phyloP scores from a whole-genome alignment of 2,113 vertebrate genomes.

The Engystomops pustulosus region DNA sequence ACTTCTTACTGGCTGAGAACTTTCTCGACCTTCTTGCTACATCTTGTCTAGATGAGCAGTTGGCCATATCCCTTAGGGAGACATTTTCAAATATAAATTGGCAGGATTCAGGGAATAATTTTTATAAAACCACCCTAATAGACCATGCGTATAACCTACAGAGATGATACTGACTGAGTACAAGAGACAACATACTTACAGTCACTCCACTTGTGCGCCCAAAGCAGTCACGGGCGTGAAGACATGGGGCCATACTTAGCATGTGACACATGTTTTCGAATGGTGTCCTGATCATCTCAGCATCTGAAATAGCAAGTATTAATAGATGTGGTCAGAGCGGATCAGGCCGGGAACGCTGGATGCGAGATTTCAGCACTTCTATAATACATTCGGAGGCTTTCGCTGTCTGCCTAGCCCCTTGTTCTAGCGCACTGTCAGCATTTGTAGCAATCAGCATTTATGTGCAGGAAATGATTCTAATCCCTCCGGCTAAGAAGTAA shows the following conservation, averaged over 20 bases:
- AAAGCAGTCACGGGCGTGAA: neutral
- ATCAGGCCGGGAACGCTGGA: no score
- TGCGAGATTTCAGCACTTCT: neutral
- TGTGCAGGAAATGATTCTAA: slow-evolving; percentile 41
- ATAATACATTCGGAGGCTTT: neutral
- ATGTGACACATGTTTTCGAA: neutral
- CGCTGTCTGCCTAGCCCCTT: neutral
- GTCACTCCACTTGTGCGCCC: neutral
- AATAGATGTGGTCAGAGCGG: neutral
- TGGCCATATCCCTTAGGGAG: no score
- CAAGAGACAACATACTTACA: neutral
- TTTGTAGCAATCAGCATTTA: slow-evolving; percentile 9
- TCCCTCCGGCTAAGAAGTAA: slow-evolving; percentile 11
- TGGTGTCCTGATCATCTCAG: no score
- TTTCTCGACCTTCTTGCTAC: no score
- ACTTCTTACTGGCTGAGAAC: no score
- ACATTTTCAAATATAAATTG: no score
- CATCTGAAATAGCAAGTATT: no score
- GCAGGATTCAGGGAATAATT: neutral
- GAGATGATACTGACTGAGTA: no score
- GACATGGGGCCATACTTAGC: neutral
- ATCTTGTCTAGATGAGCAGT: no score
- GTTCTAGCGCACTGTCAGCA: slow-evolving; percentile 14
- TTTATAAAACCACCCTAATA: no score
- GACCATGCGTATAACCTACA: no score